Conservation (phyloP, 2,113 vertebrate genomes). For the Micromys minutus region DNA sequence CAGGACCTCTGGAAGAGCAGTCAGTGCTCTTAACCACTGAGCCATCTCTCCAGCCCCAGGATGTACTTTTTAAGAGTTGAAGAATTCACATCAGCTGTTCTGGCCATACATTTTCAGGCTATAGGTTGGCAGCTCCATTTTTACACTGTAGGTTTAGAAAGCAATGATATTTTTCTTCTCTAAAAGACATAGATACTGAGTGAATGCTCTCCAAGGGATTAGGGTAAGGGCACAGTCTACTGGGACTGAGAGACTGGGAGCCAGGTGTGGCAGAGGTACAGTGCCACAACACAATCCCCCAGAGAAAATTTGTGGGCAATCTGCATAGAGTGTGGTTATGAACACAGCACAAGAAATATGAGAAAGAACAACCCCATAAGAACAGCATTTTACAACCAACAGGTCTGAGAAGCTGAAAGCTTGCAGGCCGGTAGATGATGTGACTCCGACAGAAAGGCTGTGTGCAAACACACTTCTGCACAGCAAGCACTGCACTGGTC, state of each 20-base stretch:
- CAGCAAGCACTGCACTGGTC: not conserved
- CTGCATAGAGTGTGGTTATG: not conserved
- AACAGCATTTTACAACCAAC: not conserved
- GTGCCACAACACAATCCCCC: not conserved
- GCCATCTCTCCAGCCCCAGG: no score
- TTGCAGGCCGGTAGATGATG: not conserved
- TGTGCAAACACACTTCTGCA: not conserved
- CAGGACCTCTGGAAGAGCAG: no score
- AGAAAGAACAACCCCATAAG: not conserved
- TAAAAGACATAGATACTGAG: not conserved
- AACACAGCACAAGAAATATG: not conserved
- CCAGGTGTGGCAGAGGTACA: not conserved
- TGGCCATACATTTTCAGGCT: not conserved
- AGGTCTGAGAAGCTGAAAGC: not conserved
- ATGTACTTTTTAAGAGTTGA: not conserved
- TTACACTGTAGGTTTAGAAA: not conserved
- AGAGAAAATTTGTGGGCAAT: no score
- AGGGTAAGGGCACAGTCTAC: not conserved
- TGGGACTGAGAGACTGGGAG: not conserved
- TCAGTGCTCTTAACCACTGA: no score
- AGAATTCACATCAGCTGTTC: not conserved
- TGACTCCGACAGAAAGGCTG: not conserved
- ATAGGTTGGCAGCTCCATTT: not conserved
- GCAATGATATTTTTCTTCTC: not conserved
- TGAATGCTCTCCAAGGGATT: accelerated